These are phyloP conservation scores for Rhopalosiphum padi DNA, from an alignment of 1,140 invertebrate genomes.

Conservation along the genomic window DNA sequence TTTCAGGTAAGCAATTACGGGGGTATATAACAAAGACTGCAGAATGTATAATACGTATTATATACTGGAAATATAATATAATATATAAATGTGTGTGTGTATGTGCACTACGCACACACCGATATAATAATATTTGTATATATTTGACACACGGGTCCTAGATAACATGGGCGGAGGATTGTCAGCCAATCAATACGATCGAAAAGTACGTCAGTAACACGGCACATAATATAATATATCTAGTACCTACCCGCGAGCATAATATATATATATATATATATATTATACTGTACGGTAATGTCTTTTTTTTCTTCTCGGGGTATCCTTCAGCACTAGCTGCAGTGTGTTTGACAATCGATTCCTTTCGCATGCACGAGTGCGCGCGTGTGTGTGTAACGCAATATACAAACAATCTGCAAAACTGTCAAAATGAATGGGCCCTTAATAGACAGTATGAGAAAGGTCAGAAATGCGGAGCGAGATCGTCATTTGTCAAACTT, in stretches of 20 bases:
- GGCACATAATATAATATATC: not conserved
- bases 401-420: not conserved
- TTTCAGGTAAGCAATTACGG: not conserved
- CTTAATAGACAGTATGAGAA: not conserved
- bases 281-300: not conserved
- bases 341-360: conserved; percentile 18
- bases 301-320: not conserved
- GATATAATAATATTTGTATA: not conserved
- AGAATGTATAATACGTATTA: too few species aligned
- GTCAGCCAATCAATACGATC: not conserved
- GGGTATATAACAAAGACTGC: not conserved
- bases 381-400: not conserved
- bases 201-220: not conserved
- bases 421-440: not conserved
- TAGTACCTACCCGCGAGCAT: not conserved
- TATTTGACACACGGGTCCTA: not conserved
- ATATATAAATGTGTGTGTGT: not conserved
- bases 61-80: not conserved
- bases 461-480: not conserved
- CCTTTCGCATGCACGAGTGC: not conserved
- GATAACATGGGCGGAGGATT: not conserved
- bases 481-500: conserved; percentile 2
- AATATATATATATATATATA: not conserved
- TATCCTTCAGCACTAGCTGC: not conserved
- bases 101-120: not conserved